Base-by-base conservation (phyloP, 2,797 vertebrate genomes). In the Triplophysa bombifrons region DNA sequence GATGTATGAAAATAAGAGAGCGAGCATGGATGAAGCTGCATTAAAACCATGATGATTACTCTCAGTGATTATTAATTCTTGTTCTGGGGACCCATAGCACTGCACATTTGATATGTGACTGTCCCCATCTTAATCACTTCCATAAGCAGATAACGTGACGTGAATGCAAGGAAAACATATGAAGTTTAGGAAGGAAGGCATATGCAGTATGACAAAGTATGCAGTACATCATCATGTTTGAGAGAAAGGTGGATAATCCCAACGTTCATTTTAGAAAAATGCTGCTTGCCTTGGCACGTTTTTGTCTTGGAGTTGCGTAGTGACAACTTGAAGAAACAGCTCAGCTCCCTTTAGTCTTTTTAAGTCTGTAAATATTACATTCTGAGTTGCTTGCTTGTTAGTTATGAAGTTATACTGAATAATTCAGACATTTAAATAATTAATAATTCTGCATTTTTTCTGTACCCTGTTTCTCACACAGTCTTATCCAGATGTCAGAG, bases 401-500 rank as follows among this genome's bases (percentile, higher is more conserved):
- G 34, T 38, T 38, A 38, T 6, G 34, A 22, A 8, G 27, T 30
- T 30, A 30, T 30, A 22, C 22, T 58, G 56, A 12, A 58, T 55
- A 20, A 10, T n/a, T 53, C 34, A 38, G 3, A 20, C 9, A 56
- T 60, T 17, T 6, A 38, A 38, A 1, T 38, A 38, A 38, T 8
- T 7, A 38, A 38, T 38, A 50, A 41, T 68, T 34, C 1, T 58
- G 4, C 58, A 27, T 12, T 27, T 1, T 16, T 53, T 20, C 1
- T 61, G 0, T 30, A 0, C 64, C 38, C 25, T 75, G 56, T 78
- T 72, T 64, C 11, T 11, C n/a, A 22, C 63, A 27, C 76, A 94
- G 93, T 88, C 46, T 73, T 93, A 56, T 58, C 88, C 80, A 86
- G 88, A 86, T 92, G 91, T 81, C 91, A 84, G 71, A 86, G 82